Evolutionary conservation across 2,888 invertebrate species (phyloP), one percentile per base, ranked within the genome.

Genomic region (Xylota segnis): DNA sequence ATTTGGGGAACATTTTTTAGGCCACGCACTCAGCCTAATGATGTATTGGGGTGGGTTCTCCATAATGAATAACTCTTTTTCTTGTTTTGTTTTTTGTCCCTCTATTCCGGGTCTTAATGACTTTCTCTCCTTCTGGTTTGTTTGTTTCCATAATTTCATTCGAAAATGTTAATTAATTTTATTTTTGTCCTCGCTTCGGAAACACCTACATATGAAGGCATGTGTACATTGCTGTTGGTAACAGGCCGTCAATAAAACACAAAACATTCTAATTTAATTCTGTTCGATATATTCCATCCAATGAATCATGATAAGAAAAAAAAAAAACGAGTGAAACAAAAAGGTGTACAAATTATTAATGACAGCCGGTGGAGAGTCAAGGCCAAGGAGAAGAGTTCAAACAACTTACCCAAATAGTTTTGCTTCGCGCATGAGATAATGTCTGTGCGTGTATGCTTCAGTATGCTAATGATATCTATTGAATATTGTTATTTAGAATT

Each of bases 321-420:
- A 34, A 37, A 1, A 61, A 7, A 45, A 40, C 10, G n/a, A 34
- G 29, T 50, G 29, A 72, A 47, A 29, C 40, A 61, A 52, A 61
- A 61, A 63, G 63, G 63, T 74, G 63, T 74, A 43, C 74, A 74
- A 74, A 56, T 63, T 63, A 65, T 63, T 74, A 74, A 74, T 45
- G 63, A 74, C 54, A 65, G 52, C 45, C 54, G 63, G 32, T 32
- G 23, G 40, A 23, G 52, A 43, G 74, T 72, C 72, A 72, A 72
- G 72, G 72, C 72, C 72, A 72, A 47, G 40, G 12, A 23, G 32
- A 59, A 58, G 37, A 76, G 76, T 76, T 76, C 76, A 76, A 68
- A 10, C 34, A 66, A 66, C 75, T 65, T 52, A 43, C 9, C 43
- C 9, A 50, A 75, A 75, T 56, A 66, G 66, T 52, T 59, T 50